These are phyloP conservation scores for Halichoeres trimaculatus DNA, from an alignment of 2,113 vertebrate species.

Conservation along the genomic window DNA sequence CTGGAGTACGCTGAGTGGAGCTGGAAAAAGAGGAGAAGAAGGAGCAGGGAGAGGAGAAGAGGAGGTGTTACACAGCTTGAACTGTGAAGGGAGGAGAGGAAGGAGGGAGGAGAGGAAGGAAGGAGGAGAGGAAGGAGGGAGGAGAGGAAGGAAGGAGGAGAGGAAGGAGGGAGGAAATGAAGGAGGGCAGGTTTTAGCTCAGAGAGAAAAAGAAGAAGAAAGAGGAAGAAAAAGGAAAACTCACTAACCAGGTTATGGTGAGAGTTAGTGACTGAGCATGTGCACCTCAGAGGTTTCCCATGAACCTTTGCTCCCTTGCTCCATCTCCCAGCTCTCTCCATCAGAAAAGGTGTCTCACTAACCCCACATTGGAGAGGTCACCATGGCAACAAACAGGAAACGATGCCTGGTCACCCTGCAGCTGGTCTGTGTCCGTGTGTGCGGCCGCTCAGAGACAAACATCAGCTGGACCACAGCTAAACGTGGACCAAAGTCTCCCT, in stretches of 20 bases:
- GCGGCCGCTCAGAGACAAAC: conserved; percentile 68
- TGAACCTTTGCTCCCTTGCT: conserved; percentile 39
- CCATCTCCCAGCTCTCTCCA: conserved; percentile 2
- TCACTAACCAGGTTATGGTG: background rate
- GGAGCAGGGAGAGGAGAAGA: conserved; percentile 47
- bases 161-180: conserved; percentile 21
- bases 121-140: conserved; percentile 49
- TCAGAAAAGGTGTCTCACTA: conserved; percentile 67
- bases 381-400: conserved; percentile 76
- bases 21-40: conserved; percentile 67
- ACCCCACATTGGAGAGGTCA: conserved; percentile 59
- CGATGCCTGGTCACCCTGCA: conserved; percentile 56
- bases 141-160: no score
- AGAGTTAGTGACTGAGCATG: conserved; percentile 51
- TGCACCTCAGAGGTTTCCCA: conserved; percentile 42
- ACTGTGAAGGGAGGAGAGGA: conserved; percentile 28
- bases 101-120: background rate
- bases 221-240: no score
- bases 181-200: background rate
- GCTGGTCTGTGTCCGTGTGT: conserved; percentile 62
- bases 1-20: conserved; percentile 61
- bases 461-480: conserved; percentile 64
- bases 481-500: conserved; percentile 64
- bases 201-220: background rate
- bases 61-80: conserved; percentile 45